Evolutionary conservation across 2,113 vertebrate genomes (phyloP), one percentile per base, ranked within the genome.

Genomic region (Campylomormyrus numenius): DNA sequence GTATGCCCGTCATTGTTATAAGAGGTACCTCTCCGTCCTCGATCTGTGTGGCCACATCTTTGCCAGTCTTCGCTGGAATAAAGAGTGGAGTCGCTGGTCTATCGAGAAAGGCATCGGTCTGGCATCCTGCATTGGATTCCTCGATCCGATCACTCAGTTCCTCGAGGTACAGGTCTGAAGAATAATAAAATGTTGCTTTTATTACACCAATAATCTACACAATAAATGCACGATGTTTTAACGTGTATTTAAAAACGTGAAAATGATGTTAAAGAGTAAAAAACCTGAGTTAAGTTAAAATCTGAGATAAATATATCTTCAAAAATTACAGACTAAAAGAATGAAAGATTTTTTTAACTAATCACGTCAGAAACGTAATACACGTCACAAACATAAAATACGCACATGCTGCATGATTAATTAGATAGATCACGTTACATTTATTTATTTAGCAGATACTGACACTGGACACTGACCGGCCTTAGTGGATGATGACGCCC

Each of bases 61-160:
- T 95, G 58, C 98, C 98, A 0, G 96, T 95, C 95, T 98, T 99
- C 89, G 97, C 96, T 90, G 98, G 98, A 91, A 98, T 95, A 88
- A 99, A 99, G 80, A 99, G 94, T 0, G 97, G 98, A 84, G 96
- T 97, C 17, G 96, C 90, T n/a, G 97, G 97, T 95, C 94, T 97
- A 91, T 98, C 97, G 95, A 99, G 92, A 94, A 99, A 98, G 0
- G 95, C 95, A 91, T 99, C 98, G 49, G 98, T 99, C 94, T 99
- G 98, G 94, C 97, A 98, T 89, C 97, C 96, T 70, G 91, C 92
- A 85, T 97, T 96, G 77, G 92, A 91, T 46, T 97, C 94, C 92
- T 95, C 92, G 88, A 97, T 19, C 0, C 91, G 91, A 85, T 98
- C 96, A 91, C 95, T 96, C 93, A 99, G 95, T 92, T 99, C 98